Evolutionary conservation across 2,888 invertebrate genomes (phyloP), one percentile per base, ranked within the genome.

Genomic region (Listrodromus nycthemerus): DNA sequence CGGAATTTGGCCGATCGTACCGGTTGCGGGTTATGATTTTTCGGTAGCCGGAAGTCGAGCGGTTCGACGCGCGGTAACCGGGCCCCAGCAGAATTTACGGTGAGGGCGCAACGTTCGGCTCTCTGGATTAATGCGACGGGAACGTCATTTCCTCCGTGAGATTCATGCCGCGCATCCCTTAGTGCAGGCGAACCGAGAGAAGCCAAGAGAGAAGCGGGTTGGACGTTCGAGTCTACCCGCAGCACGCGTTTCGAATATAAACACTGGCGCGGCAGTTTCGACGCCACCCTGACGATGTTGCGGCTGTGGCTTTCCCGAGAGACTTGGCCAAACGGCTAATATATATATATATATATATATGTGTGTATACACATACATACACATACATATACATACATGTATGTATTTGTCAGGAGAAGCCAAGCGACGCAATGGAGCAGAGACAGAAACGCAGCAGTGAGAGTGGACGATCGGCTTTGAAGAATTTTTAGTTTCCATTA

Each of bases 141-240:
- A 87, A 88, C 84, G 87, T 87, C 86, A 87, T 89, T 88, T 87
- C 83, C 86, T 85, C 71, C 76, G 85, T 85, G 88, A 89, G 71
- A 91, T 90, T 89, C 90, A 87, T 86, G 88, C 88, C 90, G 90
- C 90, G 90, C 65, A 30, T 58, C 27, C 50, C 21, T 19, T 33
- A 30, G 21, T 30, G 27, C 67, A 21, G 67, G 19, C 19, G 16
- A 19, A 19, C 24, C n/a, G 41, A 52, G 74, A 50, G 50, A 33
- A 33, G 52, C 30, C n/a, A n/a, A n/a, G n/a, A n/a, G n/a, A n/a
- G n/a, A n/a, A n/a, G n/a, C n/a, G n/a, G 52, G 24, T 27, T 21
- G 30, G 55, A 55, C 6, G 58, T 61, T 33, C 58, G 75, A 66
- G 66, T 67, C 41, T 21, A 24, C 61, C 66, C 50, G 71, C 83